Base-by-base conservation (phyloP, 2,113 vertebrate genomes). In the Carlito syrichta region DNA sequence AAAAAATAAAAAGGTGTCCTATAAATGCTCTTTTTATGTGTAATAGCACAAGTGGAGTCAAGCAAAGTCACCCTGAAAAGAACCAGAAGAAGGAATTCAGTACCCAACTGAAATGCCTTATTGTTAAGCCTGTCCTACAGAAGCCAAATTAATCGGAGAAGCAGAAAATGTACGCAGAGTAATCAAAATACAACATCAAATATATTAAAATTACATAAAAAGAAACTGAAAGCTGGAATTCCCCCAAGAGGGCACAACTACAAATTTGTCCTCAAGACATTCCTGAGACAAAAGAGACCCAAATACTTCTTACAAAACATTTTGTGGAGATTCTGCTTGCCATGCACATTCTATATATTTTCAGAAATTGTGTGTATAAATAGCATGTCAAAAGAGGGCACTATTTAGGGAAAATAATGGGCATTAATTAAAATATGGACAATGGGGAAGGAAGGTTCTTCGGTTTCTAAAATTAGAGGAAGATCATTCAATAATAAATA, bases 391-490 rank as follows among this genome's bases (percentile, higher is more conserved):
- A 98, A 98, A 98, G 86, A 98, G 94, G 97, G 97, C 96, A 97
- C 98, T 98, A 98, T 98, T 98, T 99, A 98, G 96, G 95, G 98
- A 98, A 98, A 98, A 99, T 98, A 99, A 98, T 97, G 96, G 97
- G 81, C 60, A 92, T 98, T 99, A 98, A 99, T 99, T 99, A 99
- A 99, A 98, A 97, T 82, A 58, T 22, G 96, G 98, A 99, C 99
- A 99, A 99, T 98, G 97, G 98, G 77, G 96, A 98, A 98, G 90
- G 97, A 97, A 94, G 96, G 94, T 95, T 96, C 97, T 97, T 97
- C 76, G 86, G 96, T 97, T 98, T 98, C 98, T 98, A 99, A 99
- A 99, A 98, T 98, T 98, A 98, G 98, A 98, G 98, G 91, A 97
- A 97, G 95, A 96, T 96, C 98, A 96, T 98, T 98, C 98, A 97